These are phyloP conservation scores for Cochlearius cochlearius DNA, from an alignment of 2,113 vertebrate genomes.

Conservation along the genomic window DNA sequence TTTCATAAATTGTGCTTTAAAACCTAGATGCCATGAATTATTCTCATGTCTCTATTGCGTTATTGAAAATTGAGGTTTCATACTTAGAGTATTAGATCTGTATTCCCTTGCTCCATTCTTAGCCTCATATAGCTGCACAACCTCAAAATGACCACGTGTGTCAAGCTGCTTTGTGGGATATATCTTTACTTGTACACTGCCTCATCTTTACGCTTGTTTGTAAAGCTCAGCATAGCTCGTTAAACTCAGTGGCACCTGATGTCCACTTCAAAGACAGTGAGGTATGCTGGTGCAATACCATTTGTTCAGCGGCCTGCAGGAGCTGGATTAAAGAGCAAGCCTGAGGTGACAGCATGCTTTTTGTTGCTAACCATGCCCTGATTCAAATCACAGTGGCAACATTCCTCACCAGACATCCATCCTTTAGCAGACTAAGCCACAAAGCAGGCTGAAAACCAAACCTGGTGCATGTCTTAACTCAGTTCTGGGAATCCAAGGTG, in stretches of 20 bases:
- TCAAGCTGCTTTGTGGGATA: not conserved
- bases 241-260: not conserved
- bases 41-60: not conserved
- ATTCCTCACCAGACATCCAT: no score
- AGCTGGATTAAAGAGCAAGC: not conserved
- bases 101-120: not conserved
- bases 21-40: not conserved
- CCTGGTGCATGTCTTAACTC: not conserved
- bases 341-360: not conserved
- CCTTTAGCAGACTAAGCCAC: not conserved
- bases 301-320: not conserved
- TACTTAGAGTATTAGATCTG: not conserved
- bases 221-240: not conserved
- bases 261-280: not conserved
- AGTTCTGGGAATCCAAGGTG: not conserved
- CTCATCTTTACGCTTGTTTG: not conserved
- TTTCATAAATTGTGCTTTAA: not conserved
- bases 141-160: not conserved
- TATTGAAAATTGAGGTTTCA: not conserved
- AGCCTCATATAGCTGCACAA: not conserved
- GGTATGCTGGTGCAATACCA: not conserved
- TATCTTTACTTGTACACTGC: not conserved
- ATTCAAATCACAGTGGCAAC: not conserved
- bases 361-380: not conserved
- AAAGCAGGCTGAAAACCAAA: not conserved